Evolutionary conservation across 2,113 vertebrate species (phyloP).

Genomic region (Potamarius usumacintae): DNA sequence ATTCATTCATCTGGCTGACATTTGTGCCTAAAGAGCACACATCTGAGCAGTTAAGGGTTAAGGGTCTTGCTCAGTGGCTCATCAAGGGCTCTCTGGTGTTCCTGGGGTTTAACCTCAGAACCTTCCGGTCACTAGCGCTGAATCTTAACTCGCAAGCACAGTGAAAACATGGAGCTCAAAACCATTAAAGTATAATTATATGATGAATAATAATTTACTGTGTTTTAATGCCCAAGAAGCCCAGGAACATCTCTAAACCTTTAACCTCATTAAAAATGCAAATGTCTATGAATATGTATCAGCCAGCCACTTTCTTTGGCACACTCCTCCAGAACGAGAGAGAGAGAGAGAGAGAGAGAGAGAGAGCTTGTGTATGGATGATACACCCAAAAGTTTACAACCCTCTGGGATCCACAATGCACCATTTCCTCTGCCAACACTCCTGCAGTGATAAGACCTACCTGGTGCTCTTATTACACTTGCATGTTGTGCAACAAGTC

Average conservation of each 20-base stretch:
- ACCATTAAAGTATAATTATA: constrained; percentile 16
- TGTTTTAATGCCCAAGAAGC: constrained; percentile 16
- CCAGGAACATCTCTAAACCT: constrained; percentile 20
- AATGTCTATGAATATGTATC: constrained; percentile 18
- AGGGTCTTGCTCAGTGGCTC: neutral
- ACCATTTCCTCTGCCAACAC: neutral
- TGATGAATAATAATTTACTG: constrained; percentile 6
- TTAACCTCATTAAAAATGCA: constrained; percentile 27
- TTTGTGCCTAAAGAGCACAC: neutral
- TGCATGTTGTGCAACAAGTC: neutral
- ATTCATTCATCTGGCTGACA: neutral
- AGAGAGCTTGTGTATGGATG: neutral
- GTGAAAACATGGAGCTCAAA: neutral
- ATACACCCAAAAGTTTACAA: neutral
- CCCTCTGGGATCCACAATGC: neutral
- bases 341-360: too few species aligned
- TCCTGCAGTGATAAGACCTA: neutral
- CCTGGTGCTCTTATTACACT: neutral
- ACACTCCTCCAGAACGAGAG: neutral
- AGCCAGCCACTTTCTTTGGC: neutral
- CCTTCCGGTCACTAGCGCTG: neutral
- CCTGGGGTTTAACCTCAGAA: constrained; percentile 13
- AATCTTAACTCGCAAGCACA: neutral
- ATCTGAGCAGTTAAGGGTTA: neutral
- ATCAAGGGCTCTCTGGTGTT: neutral